Percentiles rank a stretch among this genome's conserved stretches.
Evolutionary conservation across 2,113 vertebrate species (phyloP).

Genomic region (Leptobrachium leishanense): DNA sequence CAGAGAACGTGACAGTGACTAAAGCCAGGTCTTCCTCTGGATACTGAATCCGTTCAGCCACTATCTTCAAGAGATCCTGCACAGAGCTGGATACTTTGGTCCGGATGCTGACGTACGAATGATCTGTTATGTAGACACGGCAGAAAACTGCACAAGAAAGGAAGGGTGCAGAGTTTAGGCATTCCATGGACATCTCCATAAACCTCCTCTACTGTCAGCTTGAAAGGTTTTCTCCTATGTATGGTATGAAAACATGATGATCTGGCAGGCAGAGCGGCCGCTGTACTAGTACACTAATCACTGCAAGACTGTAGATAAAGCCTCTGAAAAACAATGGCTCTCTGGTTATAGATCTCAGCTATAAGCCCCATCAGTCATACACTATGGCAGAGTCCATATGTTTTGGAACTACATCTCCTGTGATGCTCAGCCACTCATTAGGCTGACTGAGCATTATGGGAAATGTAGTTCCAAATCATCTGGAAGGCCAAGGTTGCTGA

Average conservation of each 20-base stretch:
- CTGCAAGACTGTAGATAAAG: not conserved
- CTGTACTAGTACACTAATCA: not conserved
- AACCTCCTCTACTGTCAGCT: slow-evolving; percentile 35
- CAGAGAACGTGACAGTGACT: slow-evolving; percentile 78
- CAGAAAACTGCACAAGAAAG: slow-evolving; percentile 79
- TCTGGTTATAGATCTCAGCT: too few relatives aligned
- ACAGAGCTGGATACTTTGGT: slow-evolving; percentile 72
- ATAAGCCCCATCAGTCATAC: too few relatives aligned
- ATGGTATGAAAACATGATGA: slow-evolving; percentile 29
- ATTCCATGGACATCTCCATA: slow-evolving; percentile 37
- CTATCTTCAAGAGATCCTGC: slow-evolving; percentile 82
- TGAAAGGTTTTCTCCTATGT: slow-evolving; percentile 31
- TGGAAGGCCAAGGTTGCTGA: too few relatives aligned
- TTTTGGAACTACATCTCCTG: too few relatives aligned
- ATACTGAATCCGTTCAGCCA: slow-evolving; percentile 86
- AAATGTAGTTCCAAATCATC: too few relatives aligned
- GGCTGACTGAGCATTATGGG: too few relatives aligned
- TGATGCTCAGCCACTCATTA: too few relatives aligned
- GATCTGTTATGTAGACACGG: slow-evolving; percentile 85
- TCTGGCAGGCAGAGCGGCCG: slow-evolving; percentile 11
- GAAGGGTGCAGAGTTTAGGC: slow-evolving; percentile 31
- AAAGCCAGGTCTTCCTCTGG: slow-evolving; percentile 79
- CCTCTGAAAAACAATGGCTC: too few relatives aligned
- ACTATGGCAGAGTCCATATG: too few relatives aligned
- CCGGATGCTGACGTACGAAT: slow-evolving; percentile 90